phyloP scores from a whole-genome alignment of 2,113 vertebrate species.

The Camelus dromedarius region DNA sequence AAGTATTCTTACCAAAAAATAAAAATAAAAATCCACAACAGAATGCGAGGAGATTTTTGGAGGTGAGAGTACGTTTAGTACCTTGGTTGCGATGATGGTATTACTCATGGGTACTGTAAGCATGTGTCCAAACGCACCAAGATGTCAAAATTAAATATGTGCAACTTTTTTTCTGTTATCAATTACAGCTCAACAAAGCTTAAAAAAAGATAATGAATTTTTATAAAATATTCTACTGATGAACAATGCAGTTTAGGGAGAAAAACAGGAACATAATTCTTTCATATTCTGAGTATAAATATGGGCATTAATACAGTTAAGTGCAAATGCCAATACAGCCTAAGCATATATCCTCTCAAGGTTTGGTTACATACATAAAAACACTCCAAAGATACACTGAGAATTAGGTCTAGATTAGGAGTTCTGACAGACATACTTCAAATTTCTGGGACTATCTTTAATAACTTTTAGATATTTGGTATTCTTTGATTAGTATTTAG shows the following conservation, averaged over 20 bases:
- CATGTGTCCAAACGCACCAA: not conserved
- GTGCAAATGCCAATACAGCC: not conserved
- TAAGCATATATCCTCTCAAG: not conserved
- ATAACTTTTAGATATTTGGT: not conserved
- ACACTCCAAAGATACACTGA: not conserved
- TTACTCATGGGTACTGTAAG: not conserved
- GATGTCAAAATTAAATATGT: not conserved
- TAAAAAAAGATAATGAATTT: not conserved
- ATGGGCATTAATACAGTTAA: not conserved
- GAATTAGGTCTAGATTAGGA: not conserved
- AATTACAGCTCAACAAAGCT: not conserved
- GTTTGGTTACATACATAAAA: not conserved
- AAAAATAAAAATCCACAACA: not conserved
- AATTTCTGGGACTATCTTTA: not conserved
- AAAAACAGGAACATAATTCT: constrained; percentile 7
- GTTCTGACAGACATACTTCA: not conserved
- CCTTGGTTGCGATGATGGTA: not conserved
- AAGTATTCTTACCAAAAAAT: not conserved
- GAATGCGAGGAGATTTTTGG: not conserved
- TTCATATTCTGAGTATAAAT: constrained; percentile 7
- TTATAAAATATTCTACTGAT: constrained; percentile 40
- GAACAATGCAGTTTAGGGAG: not conserved
- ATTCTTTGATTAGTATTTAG: not conserved
- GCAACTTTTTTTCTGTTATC: not conserved
- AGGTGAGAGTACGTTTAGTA: not conserved